Conservation (phyloP, 2,888 invertebrate genomes). For the Cancer borealis region DNA sequence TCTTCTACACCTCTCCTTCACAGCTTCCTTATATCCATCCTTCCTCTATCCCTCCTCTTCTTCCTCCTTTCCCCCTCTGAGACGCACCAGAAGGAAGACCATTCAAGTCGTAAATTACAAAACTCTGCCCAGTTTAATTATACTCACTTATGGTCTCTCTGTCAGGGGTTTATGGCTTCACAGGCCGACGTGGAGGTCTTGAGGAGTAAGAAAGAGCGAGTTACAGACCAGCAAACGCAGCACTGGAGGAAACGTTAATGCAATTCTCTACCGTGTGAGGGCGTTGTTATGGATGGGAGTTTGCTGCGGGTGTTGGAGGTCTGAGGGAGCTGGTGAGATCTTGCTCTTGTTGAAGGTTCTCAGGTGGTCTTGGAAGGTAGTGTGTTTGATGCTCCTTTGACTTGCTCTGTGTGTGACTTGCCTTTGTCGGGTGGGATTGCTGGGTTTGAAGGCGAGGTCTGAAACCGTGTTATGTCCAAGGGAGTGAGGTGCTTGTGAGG, state of each 20-base stretch:
- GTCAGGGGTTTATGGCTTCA: neutral
- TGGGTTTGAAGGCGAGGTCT: neutral
- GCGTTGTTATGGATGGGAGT: neutral
- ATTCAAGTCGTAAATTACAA: constrained; percentile 23
- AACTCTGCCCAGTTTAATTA: neutral
- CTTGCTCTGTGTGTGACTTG: neutral
- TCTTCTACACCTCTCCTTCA: neutral
- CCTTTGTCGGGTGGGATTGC: neutral
- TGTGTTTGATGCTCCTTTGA: neutral
- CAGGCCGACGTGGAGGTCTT: neutral
- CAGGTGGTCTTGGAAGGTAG: neutral
- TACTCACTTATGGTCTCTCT: neutral
- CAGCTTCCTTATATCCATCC: neutral
- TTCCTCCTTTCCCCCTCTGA: neutral
- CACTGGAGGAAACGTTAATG: neutral
- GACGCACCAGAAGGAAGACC: neutral
- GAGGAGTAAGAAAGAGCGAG: neutral
- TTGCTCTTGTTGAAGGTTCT: neutral
- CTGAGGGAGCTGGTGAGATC: neutral
- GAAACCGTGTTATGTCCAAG: neutral
- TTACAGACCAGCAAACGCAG: neutral
- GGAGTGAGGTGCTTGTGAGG: neutral
- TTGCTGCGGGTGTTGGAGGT: neutral
- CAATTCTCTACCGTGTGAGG: neutral
- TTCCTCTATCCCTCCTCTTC: neutral